Evolutionary conservation across 2,797 vertebrate species (phyloP), one percentile per base, ranked within the genome.

Genomic region (Ptychobarbus kaznakovi): DNA sequence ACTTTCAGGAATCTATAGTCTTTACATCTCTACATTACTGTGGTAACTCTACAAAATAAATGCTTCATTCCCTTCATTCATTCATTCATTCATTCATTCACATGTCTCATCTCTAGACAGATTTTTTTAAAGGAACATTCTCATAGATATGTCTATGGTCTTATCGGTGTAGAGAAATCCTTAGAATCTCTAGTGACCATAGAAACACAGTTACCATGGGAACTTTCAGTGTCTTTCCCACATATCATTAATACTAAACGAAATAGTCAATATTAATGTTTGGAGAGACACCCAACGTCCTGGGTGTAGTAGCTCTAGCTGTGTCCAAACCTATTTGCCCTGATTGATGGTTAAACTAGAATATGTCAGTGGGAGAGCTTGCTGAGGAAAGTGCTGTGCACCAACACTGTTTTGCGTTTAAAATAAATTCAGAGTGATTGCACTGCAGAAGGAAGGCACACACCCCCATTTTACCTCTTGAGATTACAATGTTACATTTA

Each of bases 181-280:
- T 79, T 12, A 9, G 25, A 53, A 74, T 85, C 53, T 85, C 53
- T 73, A 80, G 84, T 85, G 84, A 74, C 87, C 85, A 86, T 86
- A 84, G 88, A 80, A 85, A 85, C 85, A 56, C 76, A 46, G 85
- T 88, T 87, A 32, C 88, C 80, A 76, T 86, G 87, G 85, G 20
- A 63, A 88, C 87, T 16, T 77, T 68, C 49, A 35, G 11, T 51
- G 20, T 63, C 56, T 73, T 85, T 85, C 6, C 9, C 77, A 42
- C 83, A 78, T 78, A 42, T 69, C 38, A 46, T 85, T 80, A 58
- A 61, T 72, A 80, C 20, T 72, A 58, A 80, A 70, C 38, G 53
- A 73, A 53, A 5, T 35, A 44, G 69, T 69, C 4, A 32, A 2
- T 78, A 40, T 85, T 51, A 11, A 53, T 20, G n/a, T 18, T 56